These are phyloP conservation scores for Atherinomorus stipes DNA, from an alignment of 2,113 vertebrate species.

Conservation along the genomic window DNA sequence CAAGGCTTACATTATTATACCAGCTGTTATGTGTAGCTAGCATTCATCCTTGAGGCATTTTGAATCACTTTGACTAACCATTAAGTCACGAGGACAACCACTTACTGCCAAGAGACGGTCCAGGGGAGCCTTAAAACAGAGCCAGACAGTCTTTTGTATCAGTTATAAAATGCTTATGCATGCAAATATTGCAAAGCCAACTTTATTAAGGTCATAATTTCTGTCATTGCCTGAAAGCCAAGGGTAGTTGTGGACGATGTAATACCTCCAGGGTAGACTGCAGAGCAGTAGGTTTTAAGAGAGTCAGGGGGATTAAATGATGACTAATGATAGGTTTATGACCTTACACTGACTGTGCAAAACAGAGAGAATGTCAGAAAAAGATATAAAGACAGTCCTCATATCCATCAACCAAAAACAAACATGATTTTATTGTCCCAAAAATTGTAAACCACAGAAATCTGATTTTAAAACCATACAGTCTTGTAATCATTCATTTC, in stretches of 20 bases:
- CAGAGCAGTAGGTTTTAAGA: conserved; percentile 67
- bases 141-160: conserved; percentile 75
- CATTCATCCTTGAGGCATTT: conserved; percentile 33
- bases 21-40: conserved; percentile 19
- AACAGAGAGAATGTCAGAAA: conserved; percentile 69
- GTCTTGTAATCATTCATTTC: conserved; percentile 37
- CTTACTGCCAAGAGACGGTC: conserved; percentile 67
- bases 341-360: conserved; percentile 70
- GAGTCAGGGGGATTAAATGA: conserved; percentile 74
- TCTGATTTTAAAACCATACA: conserved; percentile 37
- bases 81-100: conserved; percentile 58
- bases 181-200: conserved; percentile 79
- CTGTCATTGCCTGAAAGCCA: conserved; percentile 75
- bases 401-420: conserved; percentile 67
- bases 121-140: conserved; percentile 69
- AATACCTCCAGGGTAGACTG: conserved; percentile 72
- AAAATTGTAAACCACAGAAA: conserved; percentile 42
- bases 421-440: conserved; percentile 59
- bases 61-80: conserved; percentile 54
- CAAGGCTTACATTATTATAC: background rate
- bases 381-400: conserved; percentile 69
- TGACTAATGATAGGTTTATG: conserved; percentile 84
- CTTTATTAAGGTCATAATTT: conserved; percentile 84
- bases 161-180: conserved; percentile 77
- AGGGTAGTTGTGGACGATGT: conserved; percentile 74